phyloP scores from a whole-genome alignment of 2,113 vertebrate species.

The Hippoglossus stenolepis region DNA sequence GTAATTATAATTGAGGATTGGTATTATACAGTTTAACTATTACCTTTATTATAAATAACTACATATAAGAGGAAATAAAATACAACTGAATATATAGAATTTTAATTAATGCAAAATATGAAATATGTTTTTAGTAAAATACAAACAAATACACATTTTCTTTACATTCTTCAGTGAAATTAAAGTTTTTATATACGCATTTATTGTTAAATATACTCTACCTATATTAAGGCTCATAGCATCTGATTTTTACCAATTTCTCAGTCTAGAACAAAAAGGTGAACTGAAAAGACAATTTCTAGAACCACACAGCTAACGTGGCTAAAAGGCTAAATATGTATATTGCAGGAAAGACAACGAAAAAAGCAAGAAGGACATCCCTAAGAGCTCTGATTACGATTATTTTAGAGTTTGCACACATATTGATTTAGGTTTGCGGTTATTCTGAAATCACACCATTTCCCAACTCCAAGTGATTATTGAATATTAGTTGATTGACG shows the following conservation, averaged over 20 bases:
- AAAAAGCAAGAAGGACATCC: slow-evolving; percentile 4
- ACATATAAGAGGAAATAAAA: background rate
- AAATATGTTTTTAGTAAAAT: too few species aligned
- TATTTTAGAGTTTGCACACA: background rate
- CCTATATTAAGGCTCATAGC: too few species aligned
- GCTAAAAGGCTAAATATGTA: background rate
- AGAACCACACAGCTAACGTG: background rate
- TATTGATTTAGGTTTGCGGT: background rate
- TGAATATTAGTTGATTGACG: slow-evolving; percentile 22
- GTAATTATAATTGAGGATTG: too few species aligned
- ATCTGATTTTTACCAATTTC: background rate
- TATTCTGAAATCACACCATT: slow-evolving; percentile 54
- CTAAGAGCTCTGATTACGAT: slow-evolving; percentile 3
- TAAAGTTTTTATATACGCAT: too few species aligned
- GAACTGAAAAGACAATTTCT: background rate
- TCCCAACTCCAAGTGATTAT: slow-evolving; percentile 44
- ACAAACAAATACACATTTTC: too few species aligned
- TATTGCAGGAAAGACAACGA: background rate
- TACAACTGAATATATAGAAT: too few species aligned
- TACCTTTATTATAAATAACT: background rate
- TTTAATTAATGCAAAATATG: too few species aligned
- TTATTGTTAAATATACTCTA: background rate
- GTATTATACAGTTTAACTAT: too few species aligned
- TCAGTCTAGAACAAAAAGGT: background rate
- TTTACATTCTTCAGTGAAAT: too few species aligned